Base-by-base conservation (phyloP, 1,140 invertebrate species). In the Ceratoteleas bidentatus region DNA sequence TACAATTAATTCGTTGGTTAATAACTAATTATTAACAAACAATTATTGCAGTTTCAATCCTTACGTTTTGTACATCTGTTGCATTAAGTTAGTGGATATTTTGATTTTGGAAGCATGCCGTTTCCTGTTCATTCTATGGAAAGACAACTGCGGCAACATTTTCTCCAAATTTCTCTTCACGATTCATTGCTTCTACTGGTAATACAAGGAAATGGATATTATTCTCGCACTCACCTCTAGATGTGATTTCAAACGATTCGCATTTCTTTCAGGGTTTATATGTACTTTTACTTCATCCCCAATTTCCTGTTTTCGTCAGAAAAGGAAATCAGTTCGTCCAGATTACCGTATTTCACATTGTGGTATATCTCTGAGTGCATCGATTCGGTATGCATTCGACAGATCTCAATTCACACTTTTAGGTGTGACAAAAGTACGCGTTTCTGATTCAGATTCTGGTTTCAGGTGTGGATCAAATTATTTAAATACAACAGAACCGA, bases 161-260 rank as follows among this genome's bases (percentile, higher is more conserved):
- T 61, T 86, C 13, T 70, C 83, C 2, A 89, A 86, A 68, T 50
- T 86, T 40, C 58, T 89, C 8, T 87, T 90, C 13, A 34, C 53
- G 8, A 32, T 87, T 49, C 85, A 90, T 57, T 85, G 87, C 47
- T 32, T 86, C 0, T 87, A 78, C 56, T 89, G 88, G 89, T 90
- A 64, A 68, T n/a, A n/a, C n/a, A n/a, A n/a, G n/a, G n/a, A n/a
- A n/a, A n/a, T n/a, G n/a, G n/a, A n/a, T n/a, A n/a, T n/a, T n/a
- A n/a, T n/a, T n/a, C n/a, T n/a, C n/a, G n/a, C n/a, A n/a, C n/a
- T n/a, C n/a, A n/a, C n/a, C n/a, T n/a, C n/a, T n/a, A n/a, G n/a
- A n/a, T n/a, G n/a, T n/a, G n/a, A n/a, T n/a, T 50, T 36, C n/a
- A 1, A 74, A 57, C 6, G 34, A 65, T 34, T 36, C 9, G 3